Percentiles rank a stretch among this genome's conserved stretches.
Conservation (phyloP, 2,113 vertebrate species). For the Turdus rufiventris region DNA sequence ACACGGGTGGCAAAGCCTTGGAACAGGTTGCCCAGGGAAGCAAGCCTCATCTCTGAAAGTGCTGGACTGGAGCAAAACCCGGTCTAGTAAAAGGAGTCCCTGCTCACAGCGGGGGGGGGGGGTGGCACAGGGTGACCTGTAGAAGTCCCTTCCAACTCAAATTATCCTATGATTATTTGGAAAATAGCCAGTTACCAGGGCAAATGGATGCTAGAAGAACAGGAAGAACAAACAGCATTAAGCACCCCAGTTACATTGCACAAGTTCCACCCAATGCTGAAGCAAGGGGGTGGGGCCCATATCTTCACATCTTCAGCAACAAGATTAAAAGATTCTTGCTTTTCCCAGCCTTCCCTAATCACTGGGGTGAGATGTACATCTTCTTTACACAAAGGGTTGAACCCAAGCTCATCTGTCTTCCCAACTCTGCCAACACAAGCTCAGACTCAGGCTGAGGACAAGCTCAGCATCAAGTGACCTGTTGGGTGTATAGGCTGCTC, state of each 20-base stretch:
- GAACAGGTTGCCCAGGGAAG: not conserved
- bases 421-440: not conserved
- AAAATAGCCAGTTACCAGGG: not conserved
- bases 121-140: not conserved
- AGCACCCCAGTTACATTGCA: not conserved
- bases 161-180: not conserved
- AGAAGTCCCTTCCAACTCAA: not conserved
- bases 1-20: not conserved
- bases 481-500: not conserved
- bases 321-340: not conserved
- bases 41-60: not conserved
- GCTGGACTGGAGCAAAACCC: not conserved
- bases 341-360: not conserved
- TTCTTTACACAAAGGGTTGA: not conserved
- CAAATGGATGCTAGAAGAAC: not conserved
- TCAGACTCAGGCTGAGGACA: not conserved
- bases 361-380: not conserved
- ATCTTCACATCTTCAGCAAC: not conserved
- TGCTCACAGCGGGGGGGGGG: not conserved
- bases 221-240: not conserved
- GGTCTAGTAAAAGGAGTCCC: not conserved
- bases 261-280: not conserved
- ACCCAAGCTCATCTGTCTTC: not conserved
- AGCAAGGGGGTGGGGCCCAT: not conserved
- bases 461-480: not conserved